These are phyloP conservation scores for Neosilurus mollespiculum DNA, from an alignment of 2,797 vertebrate species.

Conservation along the genomic window DNA sequence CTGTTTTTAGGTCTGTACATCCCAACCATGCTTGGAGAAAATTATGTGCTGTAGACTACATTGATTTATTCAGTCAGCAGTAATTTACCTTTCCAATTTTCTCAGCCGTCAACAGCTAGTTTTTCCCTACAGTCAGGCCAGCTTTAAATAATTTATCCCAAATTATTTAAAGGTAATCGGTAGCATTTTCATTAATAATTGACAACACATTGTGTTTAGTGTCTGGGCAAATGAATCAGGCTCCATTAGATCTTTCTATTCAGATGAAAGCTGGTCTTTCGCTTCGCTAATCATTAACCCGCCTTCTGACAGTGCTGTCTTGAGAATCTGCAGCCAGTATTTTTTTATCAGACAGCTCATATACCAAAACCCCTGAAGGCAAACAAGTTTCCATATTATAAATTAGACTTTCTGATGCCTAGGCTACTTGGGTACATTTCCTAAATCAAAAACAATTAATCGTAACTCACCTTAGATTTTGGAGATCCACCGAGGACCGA, in stretches of 20 bases:
- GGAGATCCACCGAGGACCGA: neutral
- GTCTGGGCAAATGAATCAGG: neutral
- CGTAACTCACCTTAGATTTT: neutral
- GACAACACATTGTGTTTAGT: slow-evolving; percentile 1
- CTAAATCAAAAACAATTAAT: neutral
- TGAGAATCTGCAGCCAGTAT: neutral
- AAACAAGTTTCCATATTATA: neutral
- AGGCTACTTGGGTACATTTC: neutral
- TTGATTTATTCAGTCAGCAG: neutral
- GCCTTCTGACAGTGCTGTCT: neutral
- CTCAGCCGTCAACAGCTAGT: neutral
- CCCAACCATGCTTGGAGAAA: neutral
- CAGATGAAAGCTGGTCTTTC: neutral
- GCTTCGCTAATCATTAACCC: neutral
- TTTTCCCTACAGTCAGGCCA: neutral
- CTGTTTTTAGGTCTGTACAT: neutral
- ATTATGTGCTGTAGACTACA: neutral
- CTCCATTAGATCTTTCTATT: neutral
- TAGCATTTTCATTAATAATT: slow-evolving; percentile 10
- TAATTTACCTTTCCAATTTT: neutral
- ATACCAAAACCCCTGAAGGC: neutral
- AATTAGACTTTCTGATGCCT: neutral
- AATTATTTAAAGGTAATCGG: neutral
- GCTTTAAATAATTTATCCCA: neutral
- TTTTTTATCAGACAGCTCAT: neutral